A percentile compares a stretch with the other conserved stretches of the same genome.
Conservation (phyloP, 2,113 vertebrate species). For the Ailurus styani region DNA sequence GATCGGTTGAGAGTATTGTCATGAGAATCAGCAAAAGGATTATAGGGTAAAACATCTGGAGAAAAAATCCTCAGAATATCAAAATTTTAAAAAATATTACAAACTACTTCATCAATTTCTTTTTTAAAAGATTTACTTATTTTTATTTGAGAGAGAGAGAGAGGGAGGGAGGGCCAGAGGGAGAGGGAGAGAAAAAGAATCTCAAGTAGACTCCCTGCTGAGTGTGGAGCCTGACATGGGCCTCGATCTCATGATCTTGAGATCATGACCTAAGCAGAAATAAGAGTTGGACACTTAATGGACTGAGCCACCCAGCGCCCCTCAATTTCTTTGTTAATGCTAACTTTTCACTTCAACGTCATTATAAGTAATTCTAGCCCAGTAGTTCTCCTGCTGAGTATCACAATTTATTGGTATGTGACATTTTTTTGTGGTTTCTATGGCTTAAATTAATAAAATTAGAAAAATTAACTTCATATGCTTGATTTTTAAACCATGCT, state of each 20-base stretch:
- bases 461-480: not conserved
- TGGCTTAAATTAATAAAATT: not conserved
- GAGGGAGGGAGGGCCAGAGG: not conserved
- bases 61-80: not conserved
- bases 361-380: not conserved
- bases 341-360: not conserved
- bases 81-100: not conserved
- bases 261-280: not conserved
- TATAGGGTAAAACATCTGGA: not conserved
- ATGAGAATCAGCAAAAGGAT: not conserved
- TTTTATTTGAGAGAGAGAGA: not conserved
- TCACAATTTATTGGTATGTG: not conserved
- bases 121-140: not conserved
- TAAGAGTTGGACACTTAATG: not conserved
- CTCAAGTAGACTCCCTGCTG: not conserved
- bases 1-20: not conserved
- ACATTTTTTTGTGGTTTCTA: not conserved
- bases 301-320: not conserved
- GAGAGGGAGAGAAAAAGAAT: not conserved
- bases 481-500: not conserved
- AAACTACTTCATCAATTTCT: not conserved
- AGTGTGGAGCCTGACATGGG: not conserved
- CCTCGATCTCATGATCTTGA: not conserved
- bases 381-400: not conserved
- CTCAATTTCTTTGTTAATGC: not conserved